Base-by-base conservation (phyloP, 92 coral and sea anemone genomes). In the Isaurus tuberculatus region DNA sequence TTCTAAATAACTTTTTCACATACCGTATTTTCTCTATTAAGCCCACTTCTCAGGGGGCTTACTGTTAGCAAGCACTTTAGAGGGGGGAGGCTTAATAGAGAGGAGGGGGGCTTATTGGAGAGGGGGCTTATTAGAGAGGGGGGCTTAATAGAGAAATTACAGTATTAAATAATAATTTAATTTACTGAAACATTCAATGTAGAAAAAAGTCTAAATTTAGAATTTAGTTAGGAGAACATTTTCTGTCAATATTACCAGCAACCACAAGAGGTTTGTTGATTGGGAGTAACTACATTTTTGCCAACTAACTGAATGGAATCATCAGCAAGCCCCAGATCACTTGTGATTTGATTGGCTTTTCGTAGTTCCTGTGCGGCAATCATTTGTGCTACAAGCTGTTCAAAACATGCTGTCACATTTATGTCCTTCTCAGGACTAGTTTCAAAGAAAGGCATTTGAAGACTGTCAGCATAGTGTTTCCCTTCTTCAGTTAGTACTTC, bases 341-440 rank as follows among this genome's bases (percentile, higher is more conserved):
- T 36, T n/a, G 70, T 8, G 28, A 58, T 14, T 34, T 26, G 60
- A 23, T 13, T 36, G 23, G 36, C 23, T 14, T 3, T 77, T 34
- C 70, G 34, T 1, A 60, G 5, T 16, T 58, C 53, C 23, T 77
- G 51, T n/a, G 32, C 82, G 22, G n/a, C 49, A 57, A 77, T 60
- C 82, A 77, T 77, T 27, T 55, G 69, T 8, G 82, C 33, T 27
- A 94, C 98, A 19, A 94, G 93, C 68, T 84, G 89, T 22, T 94
- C 91, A 89, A 94, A 94, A 73, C 98, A 94, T 55, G 85, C 91
- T 0, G 79, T 82, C 8, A 94, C 88, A 75, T 94, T 94, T 13
- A 91, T 89, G 57, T 89, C 83, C 29, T 82, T 85, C 64, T 84
- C 89, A 0, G 93, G 80, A 84, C 95, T 91, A 19, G 93, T 89